Evolutionary conservation across 2,888 invertebrate species (phyloP).

Genomic region (Tachystola acroxantha): DNA sequence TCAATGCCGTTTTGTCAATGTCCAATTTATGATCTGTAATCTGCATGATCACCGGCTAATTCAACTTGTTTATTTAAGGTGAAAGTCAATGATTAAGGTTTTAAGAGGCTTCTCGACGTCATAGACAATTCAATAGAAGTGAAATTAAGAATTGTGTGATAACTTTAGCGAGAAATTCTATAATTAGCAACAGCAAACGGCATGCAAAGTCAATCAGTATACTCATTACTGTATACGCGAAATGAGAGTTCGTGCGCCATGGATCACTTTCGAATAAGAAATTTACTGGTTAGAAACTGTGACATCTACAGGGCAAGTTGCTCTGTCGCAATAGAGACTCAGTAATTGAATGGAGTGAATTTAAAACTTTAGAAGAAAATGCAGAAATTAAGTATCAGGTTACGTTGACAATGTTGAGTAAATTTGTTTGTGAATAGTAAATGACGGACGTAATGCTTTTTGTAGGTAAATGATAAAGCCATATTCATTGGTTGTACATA

Average conservation of each 20-base stretch:
- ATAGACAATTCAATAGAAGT: constrained; percentile 30
- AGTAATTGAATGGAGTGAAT: constrained; percentile 24
- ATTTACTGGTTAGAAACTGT: constrained; percentile 44
- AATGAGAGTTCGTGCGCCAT: constrained; percentile 51
- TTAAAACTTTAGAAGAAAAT: neutral
- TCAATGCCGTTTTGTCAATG: constrained; percentile 51
- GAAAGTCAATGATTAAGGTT: constrained; percentile 41
- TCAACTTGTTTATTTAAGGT: constrained; percentile 39
- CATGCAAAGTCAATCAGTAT: constrained; percentile 49
- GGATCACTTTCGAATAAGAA: constrained; percentile 57
- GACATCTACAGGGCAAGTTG: constrained; percentile 41
- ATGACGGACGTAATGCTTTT: no score
- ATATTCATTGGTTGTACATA: no score
- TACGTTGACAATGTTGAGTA: neutral
- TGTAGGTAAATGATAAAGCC: no score
- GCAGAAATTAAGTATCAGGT: neutral
- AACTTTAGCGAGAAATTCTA: constrained; percentile 36
- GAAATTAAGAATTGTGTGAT: constrained; percentile 41
- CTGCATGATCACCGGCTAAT: constrained; percentile 51
- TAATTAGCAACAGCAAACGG: constrained; percentile 47
- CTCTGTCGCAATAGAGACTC: constrained; percentile 26
- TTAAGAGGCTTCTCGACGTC: constrained; percentile 24
- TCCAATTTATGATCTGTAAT: constrained; percentile 47
- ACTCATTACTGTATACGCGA: constrained; percentile 48
- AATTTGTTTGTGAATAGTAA: neutral